A percentile compares a stretch with the other conserved stretches of the same genome.
Conservation (phyloP, 53 echinoderm and acorn worm species). For the Holothuria leucospilota region DNA sequence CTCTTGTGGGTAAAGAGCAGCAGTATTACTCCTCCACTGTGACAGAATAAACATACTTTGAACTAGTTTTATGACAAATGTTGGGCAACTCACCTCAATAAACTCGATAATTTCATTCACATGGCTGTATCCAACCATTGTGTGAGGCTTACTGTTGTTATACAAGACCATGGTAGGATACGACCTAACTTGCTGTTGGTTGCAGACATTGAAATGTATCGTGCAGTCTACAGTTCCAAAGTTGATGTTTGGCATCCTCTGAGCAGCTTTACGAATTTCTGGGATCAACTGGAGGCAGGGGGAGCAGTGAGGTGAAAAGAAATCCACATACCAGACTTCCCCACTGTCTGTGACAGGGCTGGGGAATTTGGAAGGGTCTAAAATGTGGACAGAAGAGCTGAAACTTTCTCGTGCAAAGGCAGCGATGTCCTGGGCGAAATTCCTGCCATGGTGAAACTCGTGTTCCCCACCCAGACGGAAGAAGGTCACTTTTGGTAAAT, state of each 20-base stretch:
- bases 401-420: constrained; percentile 86
- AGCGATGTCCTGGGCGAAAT: constrained; percentile 83
- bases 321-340: constrained; percentile 91
- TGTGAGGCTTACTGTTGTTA: constrained; percentile 85
- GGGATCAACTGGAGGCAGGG: constrained; percentile 89
- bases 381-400: constrained; percentile 75
- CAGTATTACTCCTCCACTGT: too few species aligned
- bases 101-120: constrained; percentile 74
- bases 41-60: too few species aligned
- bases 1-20: too few species aligned
- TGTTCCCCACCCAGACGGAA: constrained; percentile 89
- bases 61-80: too few species aligned
- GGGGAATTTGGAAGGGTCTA: constrained; percentile 87
- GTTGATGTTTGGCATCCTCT: constrained; percentile 64
- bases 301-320: constrained; percentile 98
- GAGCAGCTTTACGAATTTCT: constrained; percentile 83
- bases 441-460: constrained; percentile 96
- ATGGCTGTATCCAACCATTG: constrained; percentile 71
- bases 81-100: constrained; percentile 74
- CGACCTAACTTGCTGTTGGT: constrained; percentile 84
- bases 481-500: constrained; percentile 90
- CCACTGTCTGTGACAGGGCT: constrained; percentile 72
- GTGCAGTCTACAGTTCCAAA: constrained; percentile 99
- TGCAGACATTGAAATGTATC: constrained; percentile 77
- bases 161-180: constrained; percentile 93